Conservation (phyloP, 2,113 vertebrate genomes). For the Notarius quadriscutis region DNA sequence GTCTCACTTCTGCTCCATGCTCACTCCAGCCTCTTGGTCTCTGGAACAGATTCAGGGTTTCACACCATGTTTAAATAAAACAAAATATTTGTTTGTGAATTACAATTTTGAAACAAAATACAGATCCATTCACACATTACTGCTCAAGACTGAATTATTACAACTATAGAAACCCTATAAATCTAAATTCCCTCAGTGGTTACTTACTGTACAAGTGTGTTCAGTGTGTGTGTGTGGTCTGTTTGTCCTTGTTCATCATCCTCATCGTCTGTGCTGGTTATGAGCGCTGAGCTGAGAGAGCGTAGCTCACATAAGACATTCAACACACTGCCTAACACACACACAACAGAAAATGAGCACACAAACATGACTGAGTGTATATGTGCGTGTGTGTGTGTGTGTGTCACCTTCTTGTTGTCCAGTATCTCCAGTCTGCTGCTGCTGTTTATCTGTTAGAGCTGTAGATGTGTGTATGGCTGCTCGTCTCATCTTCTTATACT, state of each 20-base stretch:
- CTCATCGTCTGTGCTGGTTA: conserved; percentile 72
- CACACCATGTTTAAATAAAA: background rate
- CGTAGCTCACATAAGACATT: conserved; percentile 71
- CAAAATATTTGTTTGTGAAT: background rate
- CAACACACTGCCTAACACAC: conserved; percentile 15
- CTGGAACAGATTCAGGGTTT: background rate
- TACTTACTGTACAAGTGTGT: background rate
- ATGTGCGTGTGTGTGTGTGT: background rate
- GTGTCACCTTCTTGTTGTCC: conserved; percentile 40
- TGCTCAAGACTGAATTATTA: background rate
- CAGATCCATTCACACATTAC: background rate
- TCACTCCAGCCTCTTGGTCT: background rate
- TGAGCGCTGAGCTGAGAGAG: conserved; percentile 68
- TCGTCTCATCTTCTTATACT: conserved; percentile 52
- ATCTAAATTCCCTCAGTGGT: background rate
- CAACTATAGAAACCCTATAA: background rate
- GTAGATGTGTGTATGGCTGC: conserved; percentile 40
- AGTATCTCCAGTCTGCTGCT: background rate
- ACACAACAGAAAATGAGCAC: background rate
- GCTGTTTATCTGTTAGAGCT: conserved; percentile 33
- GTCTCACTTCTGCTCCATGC: background rate
- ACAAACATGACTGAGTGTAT: background rate
- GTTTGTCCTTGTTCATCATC: conserved; percentile 53
- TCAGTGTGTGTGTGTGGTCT: conserved; percentile 7
- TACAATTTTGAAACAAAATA: background rate